These are phyloP conservation scores for Rhodinocichla rosea DNA, from an alignment of 2,113 vertebrate genomes.

Conservation along the genomic window DNA sequence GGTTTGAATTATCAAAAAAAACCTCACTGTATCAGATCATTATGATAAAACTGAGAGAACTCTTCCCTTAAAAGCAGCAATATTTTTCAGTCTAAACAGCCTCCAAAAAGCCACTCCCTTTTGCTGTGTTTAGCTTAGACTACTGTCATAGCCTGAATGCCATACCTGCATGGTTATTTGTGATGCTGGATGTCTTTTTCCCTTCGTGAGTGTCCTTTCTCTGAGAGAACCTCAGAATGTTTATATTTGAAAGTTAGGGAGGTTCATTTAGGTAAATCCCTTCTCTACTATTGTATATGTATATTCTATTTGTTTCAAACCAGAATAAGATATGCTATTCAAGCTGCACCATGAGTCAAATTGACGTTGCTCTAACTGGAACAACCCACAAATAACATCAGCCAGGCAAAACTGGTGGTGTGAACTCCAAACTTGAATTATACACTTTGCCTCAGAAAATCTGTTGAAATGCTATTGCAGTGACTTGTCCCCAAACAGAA, in stretches of 20 bases:
- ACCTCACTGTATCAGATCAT: background rate
- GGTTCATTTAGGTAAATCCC: background rate
- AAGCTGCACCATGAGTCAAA: background rate
- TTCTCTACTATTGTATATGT: background rate
- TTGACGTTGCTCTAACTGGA: background rate
- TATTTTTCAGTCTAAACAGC: background rate
- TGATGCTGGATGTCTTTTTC: background rate
- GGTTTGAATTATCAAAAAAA: background rate
- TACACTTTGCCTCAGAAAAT: background rate
- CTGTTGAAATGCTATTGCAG: background rate
- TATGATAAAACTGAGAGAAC: background rate
- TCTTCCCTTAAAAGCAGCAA: background rate
- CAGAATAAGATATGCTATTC: background rate
- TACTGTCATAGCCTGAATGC: background rate
- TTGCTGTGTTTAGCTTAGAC: background rate
- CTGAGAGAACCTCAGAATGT: background rate
- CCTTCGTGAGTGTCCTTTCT: background rate
- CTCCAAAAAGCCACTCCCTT: background rate
- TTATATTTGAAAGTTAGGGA: background rate
- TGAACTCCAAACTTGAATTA: background rate
- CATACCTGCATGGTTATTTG: background rate
- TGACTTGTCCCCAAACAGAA: background rate
- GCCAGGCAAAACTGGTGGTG: background rate
- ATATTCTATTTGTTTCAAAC: background rate
- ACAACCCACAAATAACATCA: background rate